Base-by-base conservation (phyloP, 2,113 vertebrate genomes). In the Trichechus manatus region DNA sequence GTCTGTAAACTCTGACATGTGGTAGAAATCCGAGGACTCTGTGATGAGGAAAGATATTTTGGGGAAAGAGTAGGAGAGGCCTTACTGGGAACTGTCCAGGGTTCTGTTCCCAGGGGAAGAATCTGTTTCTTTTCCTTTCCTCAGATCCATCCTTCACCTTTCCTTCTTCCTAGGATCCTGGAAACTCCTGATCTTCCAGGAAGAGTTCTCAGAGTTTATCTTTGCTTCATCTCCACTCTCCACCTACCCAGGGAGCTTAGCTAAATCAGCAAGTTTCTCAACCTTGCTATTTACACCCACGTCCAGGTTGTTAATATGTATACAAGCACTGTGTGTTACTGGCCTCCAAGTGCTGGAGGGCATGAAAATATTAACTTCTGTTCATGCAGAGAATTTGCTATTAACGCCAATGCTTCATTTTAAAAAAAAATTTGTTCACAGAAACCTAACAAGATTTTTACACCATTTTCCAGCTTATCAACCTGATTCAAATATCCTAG, bases 341-440 rank as follows among this genome's bases (percentile, higher is more conserved):
- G 92, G 96, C 83, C 92, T 87, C 77, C 3, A 6, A n/a, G n/a
- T 87, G 92, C 89, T 1, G 0, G 70, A 93, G 75, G 92, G 79
- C 96, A 78, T 31, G 36, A 70, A 97, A 87, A 92, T 94, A 97
- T 92, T 89, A 95, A 82, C 91, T 97, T 83, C 87, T 85, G 75
- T 93, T 96, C 91, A 89, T 93, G 96, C 72, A 92, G 96, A 89
- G 96, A 94, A 87, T 97, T 93, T 95, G 64, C 96, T 96, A 92
- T 95, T 91, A 94, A 93, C 56, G 74, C 80, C 83, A 95, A 9
- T 83, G 87, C 75, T 95, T 96, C 66, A 39, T 95, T 96, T 95
- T 29, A 29, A 0, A 9, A 56, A 81, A 93, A 87, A 90, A 72
- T 64, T 42, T 42, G 83, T 86, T 96, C 87, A 83, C 80, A 86